Conservation (phyloP, 2,888 invertebrate species). For the Drosophila robusta region DNA sequence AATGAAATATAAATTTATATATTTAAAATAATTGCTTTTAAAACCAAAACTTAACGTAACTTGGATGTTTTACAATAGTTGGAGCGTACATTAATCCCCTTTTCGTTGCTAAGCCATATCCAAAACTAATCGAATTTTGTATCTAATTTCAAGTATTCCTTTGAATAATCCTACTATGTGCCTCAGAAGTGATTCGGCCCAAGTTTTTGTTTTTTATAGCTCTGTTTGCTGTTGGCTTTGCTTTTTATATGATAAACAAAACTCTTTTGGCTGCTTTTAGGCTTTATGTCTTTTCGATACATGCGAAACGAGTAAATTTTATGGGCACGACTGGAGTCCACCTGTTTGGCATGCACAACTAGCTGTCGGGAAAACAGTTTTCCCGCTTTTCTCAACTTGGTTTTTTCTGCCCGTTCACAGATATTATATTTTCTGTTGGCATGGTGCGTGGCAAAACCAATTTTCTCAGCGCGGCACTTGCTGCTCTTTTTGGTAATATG, state of each 20-base stretch:
- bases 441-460: slow-evolving; percentile 75
- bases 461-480: slow-evolving; percentile 65
- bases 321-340: slow-evolving; percentile 62
- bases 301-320: slow-evolving; percentile 61
- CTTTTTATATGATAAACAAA: slow-evolving; percentile 39
- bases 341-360: slow-evolving; percentile 75
- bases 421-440: slow-evolving; percentile 62
- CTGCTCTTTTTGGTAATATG: slow-evolving; percentile 64
- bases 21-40: too few relatives aligned
- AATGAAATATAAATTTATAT: too few relatives aligned
- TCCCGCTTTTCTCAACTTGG: slow-evolving; percentile 12
- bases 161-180: slow-evolving; percentile 1
- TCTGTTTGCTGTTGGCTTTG: slow-evolving; percentile 5
- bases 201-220: slow-evolving; percentile 25
- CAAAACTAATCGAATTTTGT: not conserved
- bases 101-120: not conserved
- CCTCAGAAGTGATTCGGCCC: not conserved
- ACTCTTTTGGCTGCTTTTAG: slow-evolving; percentile 51
- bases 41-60: too few relatives aligned
- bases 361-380: slow-evolving; percentile 47
- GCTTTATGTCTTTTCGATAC: slow-evolving; percentile 70
- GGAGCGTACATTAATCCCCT: not conserved
- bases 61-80: too few relatives aligned
- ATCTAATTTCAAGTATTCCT: not conserved
- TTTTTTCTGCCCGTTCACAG: slow-evolving; percentile 24